phyloP scores from a whole-genome alignment of 2,113 vertebrate species.

The Cheirogaleus medius region DNA sequence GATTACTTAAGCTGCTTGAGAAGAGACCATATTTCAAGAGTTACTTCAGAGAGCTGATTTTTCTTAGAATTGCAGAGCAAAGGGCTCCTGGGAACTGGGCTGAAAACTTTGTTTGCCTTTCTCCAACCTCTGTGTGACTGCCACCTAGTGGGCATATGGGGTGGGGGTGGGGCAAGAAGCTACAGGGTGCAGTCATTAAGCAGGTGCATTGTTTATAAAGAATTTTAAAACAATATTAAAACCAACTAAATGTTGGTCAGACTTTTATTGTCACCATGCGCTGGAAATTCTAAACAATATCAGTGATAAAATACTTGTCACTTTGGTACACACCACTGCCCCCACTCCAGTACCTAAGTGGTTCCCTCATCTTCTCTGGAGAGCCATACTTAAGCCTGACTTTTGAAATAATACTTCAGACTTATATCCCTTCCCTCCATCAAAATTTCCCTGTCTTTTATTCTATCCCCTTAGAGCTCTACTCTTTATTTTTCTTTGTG shows the following conservation, averaged over 20 bases:
- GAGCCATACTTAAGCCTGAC: neutral
- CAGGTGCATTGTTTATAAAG: neutral
- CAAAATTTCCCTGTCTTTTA: neutral
- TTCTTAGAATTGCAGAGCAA: slow-evolving; percentile 49
- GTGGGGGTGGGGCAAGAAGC: too few relatives aligned
- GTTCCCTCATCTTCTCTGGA: neutral
- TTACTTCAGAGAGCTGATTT: slow-evolving; percentile 44
- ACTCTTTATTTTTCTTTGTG: neutral
- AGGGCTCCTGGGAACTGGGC: neutral
- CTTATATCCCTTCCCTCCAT: neutral
- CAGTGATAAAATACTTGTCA: neutral
- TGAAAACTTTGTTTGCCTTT: slow-evolving; percentile 31
- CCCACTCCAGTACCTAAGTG: neutral
- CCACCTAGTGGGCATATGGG: slow-evolving; percentile 44
- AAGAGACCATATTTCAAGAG: slow-evolving; percentile 51
- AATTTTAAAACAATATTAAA: slow-evolving; percentile 20
- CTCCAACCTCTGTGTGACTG: slow-evolving; percentile 50
- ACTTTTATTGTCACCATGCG: neutral
- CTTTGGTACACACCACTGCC: neutral
- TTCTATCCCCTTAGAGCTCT: neutral
- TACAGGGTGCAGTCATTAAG: neutral
- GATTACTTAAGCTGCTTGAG: slow-evolving; percentile 33
- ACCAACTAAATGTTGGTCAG: neutral
- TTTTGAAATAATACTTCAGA: slow-evolving; percentile 4
- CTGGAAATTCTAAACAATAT: neutral